phyloP scores from a whole-genome alignment of 2,113 vertebrate species.

The Bos javanicus region DNA sequence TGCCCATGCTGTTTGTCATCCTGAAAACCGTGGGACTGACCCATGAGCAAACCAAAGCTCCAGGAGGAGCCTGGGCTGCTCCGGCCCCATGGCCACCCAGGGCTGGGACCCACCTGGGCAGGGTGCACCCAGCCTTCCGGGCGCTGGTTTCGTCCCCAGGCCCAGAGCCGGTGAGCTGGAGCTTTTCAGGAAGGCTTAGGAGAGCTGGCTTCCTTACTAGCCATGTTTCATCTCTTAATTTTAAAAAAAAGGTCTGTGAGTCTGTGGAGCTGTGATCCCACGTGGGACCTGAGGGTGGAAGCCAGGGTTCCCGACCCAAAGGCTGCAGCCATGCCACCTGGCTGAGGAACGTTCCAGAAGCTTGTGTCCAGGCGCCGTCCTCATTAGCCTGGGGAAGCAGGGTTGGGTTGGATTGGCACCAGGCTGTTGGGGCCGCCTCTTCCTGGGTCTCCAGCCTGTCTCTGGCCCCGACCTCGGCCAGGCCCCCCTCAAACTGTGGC shows the following conservation, averaged over 20 bases:
- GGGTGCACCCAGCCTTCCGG: rapidly evolving
- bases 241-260: not conserved
- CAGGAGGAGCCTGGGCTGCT: rapidly evolving
- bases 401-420: not conserved
- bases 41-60: not conserved
- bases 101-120: rapidly evolving
- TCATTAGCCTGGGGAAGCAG: not conserved
- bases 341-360: not conserved
- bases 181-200: not conserved
- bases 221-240: not conserved
- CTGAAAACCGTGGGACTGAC: rapidly evolving
- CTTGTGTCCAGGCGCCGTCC: rapidly evolving
- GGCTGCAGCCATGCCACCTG: not conserved
- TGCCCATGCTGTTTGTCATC: rapidly evolving
- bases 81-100: rapidly evolving
- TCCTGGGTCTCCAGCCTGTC: not conserved
- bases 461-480: not conserved
- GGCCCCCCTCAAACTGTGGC: rapidly evolving
- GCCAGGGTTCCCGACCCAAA: not conserved
- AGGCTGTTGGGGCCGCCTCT: not conserved
- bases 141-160: not conserved
- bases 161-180: not conserved
- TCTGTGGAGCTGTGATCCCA: not conserved
- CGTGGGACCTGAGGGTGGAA: not conserved
- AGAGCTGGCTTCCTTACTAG: not conserved